Evolutionary conservation across 2,888 invertebrate genomes (phyloP), one percentile per base, ranked within the genome.

Genomic region (Dicycla oo): DNA sequence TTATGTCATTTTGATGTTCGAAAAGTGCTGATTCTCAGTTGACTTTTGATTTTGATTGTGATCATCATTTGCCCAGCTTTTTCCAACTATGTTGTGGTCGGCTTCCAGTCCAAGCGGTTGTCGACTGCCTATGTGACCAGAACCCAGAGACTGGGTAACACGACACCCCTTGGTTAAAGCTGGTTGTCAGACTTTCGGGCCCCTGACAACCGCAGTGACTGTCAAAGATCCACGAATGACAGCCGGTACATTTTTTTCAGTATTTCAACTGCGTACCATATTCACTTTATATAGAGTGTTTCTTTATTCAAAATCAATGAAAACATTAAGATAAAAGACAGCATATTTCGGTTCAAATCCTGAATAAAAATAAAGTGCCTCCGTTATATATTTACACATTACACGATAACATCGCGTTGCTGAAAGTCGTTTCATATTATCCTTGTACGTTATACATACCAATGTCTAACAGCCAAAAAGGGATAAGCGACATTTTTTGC

Each of bases 281-380:
- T 30, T 23, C 30, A 61, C 18, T 47, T 54, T 3, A 23, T 4
- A 20, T 13, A 10, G 8, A 38, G 20, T 58, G 47, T 43, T 15
- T 47, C 6, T 34, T 63, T 58, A 75, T 69, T 63, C 53, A 51
- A 51, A 66, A 66, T 57, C 6, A 66, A 53, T 62, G 13, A 63
- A 62, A 71, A 58, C 53, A 56, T n/a, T 26, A 34, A 34, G 11
- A 18, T 10, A 40, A 45, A 51, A 49, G 13, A 30, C 4, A 10
- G 49, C 5, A 8, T 18, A 26, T 53, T 47, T 60, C 26, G 38
- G 11, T 11, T n/a, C 3, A 75, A 58, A 69, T 40, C 23, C 30
- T n/a, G 13, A 49, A 75, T 58, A 49, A 64, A 75, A 75, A 75
- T 63, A 49, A 45, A 54, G 20, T 49, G 13, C 15, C 13, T 45